Evolutionary conservation across 2,888 invertebrate genomes (phyloP).

Genomic region (Gymnosoma rotundatum): DNA sequence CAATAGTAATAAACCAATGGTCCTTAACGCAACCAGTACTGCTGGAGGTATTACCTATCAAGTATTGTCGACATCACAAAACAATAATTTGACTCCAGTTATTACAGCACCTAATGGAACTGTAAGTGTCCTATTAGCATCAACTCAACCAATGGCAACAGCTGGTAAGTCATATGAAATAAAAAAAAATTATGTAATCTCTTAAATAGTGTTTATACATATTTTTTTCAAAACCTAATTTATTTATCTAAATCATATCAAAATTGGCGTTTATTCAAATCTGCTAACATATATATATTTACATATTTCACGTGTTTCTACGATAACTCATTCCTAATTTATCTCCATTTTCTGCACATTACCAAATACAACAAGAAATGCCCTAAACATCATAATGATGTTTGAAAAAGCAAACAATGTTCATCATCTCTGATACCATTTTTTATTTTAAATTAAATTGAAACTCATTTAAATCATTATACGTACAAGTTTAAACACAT

Average conservation of each 20-base stretch:
- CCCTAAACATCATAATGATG: slow-evolving; percentile 59
- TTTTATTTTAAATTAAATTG: slow-evolving; percentile 28
- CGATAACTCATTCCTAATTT: slow-evolving; percentile 51
- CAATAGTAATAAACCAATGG: slow-evolving; percentile 43
- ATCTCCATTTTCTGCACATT: slow-evolving; percentile 38
- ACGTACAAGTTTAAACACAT: too few relatives aligned
- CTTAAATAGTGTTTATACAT: not conserved
- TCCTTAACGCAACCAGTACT: slow-evolving; percentile 34
- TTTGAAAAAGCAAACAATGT: slow-evolving; percentile 46
- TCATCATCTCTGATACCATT: slow-evolving; percentile 45
- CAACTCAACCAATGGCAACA: slow-evolving; percentile 50
- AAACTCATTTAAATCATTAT: slow-evolving; percentile 17
- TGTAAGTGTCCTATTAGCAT: slow-evolving; percentile 60
- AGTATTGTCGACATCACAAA: slow-evolving; percentile 57
- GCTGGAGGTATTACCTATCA: slow-evolving; percentile 57
- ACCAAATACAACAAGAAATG: slow-evolving; percentile 13
- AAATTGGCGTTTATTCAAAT: not conserved
- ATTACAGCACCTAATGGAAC: slow-evolving; percentile 60
- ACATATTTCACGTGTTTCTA: slow-evolving; percentile 43
- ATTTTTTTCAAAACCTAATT: too few relatives aligned
- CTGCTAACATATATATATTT: not conserved
- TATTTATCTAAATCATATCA: too few relatives aligned
- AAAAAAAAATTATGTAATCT: slow-evolving; percentile 55
- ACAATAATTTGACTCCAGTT: slow-evolving; percentile 43
- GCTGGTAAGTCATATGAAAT: slow-evolving; percentile 51